phyloP scores from a whole-genome alignment of 2,797 vertebrate species.

The Atherinosoma microstoma region DNA sequence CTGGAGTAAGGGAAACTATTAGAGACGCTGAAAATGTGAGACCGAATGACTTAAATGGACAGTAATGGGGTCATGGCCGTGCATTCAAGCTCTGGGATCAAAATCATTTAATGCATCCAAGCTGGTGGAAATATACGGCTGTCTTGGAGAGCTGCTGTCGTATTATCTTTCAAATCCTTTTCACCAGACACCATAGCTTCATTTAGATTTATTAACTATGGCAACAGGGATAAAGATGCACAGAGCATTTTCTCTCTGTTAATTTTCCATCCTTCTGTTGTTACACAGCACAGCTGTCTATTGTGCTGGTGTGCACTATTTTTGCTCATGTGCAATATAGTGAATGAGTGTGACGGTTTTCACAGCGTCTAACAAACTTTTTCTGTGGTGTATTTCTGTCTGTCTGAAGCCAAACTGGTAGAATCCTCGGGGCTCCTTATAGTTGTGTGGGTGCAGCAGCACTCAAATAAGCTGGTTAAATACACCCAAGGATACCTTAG shows the following conservation, averaged over 20 bases:
- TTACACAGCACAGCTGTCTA: neutral
- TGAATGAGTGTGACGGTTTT: constrained; percentile 3
- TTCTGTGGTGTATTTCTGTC: constrained; percentile 37
- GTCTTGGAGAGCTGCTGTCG: constrained; percentile 49
- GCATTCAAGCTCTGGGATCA: constrained; percentile 41
- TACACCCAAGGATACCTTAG: constrained; percentile 83
- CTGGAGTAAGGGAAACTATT: neutral
- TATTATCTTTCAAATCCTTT: constrained; percentile 66
- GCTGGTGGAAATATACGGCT: constrained; percentile 54
- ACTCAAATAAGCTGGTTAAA: constrained; percentile 89
- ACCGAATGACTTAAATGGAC: constrained; percentile 32
- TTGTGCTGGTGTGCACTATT: neutral
- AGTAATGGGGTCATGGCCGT: constrained; percentile 42
- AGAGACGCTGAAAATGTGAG: constrained; percentile 19
- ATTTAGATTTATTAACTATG: constrained; percentile 50
- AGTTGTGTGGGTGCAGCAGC: constrained; percentile 78
- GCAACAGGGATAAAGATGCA: constrained; percentile 30
- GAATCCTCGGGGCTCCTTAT: constrained; percentile 75
- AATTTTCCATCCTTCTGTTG: neutral
- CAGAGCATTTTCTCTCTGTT: constrained; percentile 27
- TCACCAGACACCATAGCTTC: constrained; percentile 57
- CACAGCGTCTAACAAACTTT: constrained; percentile 17
- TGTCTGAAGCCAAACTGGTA: constrained; percentile 55
- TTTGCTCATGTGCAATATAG: neutral
- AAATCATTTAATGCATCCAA: constrained; percentile 58